A percentile compares a stretch with the other conserved stretches of the same genome.
phyloP scores from a whole-genome alignment of 2,888 invertebrate species.

The Parnassius orleans region DNA sequence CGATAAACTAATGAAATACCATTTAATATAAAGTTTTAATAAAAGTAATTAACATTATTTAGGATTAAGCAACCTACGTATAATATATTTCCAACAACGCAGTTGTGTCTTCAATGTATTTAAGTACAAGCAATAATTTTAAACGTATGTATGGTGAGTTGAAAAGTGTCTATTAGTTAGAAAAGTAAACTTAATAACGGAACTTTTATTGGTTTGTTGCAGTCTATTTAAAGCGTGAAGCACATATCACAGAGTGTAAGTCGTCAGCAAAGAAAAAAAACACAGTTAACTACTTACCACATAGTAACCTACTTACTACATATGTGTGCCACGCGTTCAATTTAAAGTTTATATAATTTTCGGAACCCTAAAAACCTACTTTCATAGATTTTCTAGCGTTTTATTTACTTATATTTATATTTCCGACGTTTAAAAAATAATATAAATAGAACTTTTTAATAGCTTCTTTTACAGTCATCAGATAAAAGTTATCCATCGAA shows the following conservation, averaged over 20 bases:
- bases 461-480: too few relatives aligned
- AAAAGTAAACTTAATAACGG: conserved; percentile 24
- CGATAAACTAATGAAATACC: too few relatives aligned
- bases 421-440: too few relatives aligned
- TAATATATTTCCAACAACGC: too few relatives aligned
- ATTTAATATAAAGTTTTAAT: too few relatives aligned
- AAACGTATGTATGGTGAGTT: neutral
- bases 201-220: conserved; percentile 26
- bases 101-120: too few relatives aligned
- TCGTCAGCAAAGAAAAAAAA: conserved; percentile 11
- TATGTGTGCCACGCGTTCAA: conserved; percentile 10
- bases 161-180: conserved; percentile 17
- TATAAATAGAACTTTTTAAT: too few relatives aligned
- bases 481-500: too few relatives aligned
- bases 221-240: conserved; percentile 26
- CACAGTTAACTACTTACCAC: conserved; percentile 22
- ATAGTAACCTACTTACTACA: too few relatives aligned
- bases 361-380: neutral
- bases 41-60: too few relatives aligned
- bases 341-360: neutral
- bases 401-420: too few relatives aligned
- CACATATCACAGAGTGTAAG: conserved; percentile 17
- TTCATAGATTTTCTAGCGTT: neutral
- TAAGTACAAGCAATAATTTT: neutral
- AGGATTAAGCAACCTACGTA: too few relatives aligned